Base-by-base conservation (phyloP, 1,140 invertebrate genomes). In the Maniola jurtina region DNA sequence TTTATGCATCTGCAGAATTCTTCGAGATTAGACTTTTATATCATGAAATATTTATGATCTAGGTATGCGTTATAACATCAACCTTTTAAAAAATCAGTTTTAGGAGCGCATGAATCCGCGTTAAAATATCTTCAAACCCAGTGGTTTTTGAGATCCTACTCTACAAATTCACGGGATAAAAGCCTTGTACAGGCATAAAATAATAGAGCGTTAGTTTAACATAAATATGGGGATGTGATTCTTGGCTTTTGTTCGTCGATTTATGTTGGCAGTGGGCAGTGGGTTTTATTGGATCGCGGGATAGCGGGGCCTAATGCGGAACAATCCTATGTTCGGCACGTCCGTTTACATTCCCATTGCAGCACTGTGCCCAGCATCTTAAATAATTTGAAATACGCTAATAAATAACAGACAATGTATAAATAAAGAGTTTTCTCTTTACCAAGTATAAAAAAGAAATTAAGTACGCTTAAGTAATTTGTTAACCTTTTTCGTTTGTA, bases 311-410 rank as follows among this genome's bases (percentile, higher is more conserved):
- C 63, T 75, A 73, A 75, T 75, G 65, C 66, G 56, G 66, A 55
- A 55, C 56, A 67, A 70, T 63, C 61, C 66, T 70, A 65, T 70
- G 66, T 73, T 68, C 61, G 66, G 68, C 74, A 76, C 74, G 71
- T 73, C 63, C 69, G 72, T 70, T 73, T 71, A 64, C 65, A 56
- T 59, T 69, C 58, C 58, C 61, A 63, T 71, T 71, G 59, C 59
- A 16, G 50, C 64, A 50, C 61, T 62, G 63, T 67, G 42, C 55
- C 59, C 47, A 54, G 50, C 57, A 58, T 58, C 55, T 45, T 45
- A 45, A 45, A 13, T 45, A 25, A 45, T 45, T 11, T 66, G 58
- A 33, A 57, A 54, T 62, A 54, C 47, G 40, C 8, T 15, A 48
- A 36, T 62, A n/a, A n/a, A 62, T 54, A 34, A 55, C 16, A 34